Evolutionary conservation across 2,113 vertebrate genomes (phyloP), one percentile per base, ranked within the genome.

Genomic region (Oreochromis aureus): DNA sequence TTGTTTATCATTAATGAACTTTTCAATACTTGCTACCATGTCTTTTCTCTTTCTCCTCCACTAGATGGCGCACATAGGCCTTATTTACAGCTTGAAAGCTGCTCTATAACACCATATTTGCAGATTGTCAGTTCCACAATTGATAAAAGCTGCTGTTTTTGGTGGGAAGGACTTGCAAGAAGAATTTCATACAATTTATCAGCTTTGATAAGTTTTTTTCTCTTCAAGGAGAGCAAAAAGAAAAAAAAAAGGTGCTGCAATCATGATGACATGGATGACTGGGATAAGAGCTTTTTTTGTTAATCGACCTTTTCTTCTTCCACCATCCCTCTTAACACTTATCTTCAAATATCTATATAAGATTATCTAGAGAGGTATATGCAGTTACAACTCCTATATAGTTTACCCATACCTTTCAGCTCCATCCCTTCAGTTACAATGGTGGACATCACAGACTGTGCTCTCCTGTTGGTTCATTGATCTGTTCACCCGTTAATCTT

Each of bases 21-120:
- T 89, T 59, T 84, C 3, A 54, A 4, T 46, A 30, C 18, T n/a
- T 13, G 19, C 8, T 5, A 12, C 16, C 3, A 19, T 27, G 5
- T 7, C 18, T 22, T 59, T 16, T 88, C 7, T 32, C 63, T 13
- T 16, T 48, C 2, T 61, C 16, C 7, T 81, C 91, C 93, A 90
- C 92, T 85, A 94, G 95, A 91, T 95, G 94, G 93, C 56, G 15
- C 0, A n/a, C 32, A 34, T 32, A 22, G 2, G 41, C 79, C 71
- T 71, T 89, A 53, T 11, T 6, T 39, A 18, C 5, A 61, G 11
- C 27, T 58, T 61, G 2, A 16, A 8, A 10, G 12, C 4, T 8
- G 18, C 15, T 19, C 11, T 16, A 22, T 8, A 55, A 10, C 10
- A 51, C 34, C 15, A 9, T 36, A 5, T 30, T 13, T 53, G 16